Conservation (phyloP, 1,140 invertebrate species). For the Solenopsis invicta region DNA sequence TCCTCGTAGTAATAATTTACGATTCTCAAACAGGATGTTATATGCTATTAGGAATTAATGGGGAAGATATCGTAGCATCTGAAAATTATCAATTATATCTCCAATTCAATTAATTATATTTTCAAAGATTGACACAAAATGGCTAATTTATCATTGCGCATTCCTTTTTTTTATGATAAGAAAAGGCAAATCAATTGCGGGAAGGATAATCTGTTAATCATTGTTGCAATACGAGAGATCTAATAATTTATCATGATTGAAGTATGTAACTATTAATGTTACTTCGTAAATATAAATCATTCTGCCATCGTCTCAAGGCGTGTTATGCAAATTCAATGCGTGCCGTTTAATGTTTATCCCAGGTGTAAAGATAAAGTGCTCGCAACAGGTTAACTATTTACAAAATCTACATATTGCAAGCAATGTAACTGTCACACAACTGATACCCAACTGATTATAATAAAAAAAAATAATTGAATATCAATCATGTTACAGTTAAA, state of each 20-base stretch:
- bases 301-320: background rate
- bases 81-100: background rate
- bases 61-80: background rate
- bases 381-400: background rate
- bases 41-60: background rate
- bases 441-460: background rate
- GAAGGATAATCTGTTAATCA: background rate
- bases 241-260: background rate
- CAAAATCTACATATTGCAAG: background rate
- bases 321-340: slow-evolving; percentile 29
- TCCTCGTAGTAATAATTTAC: slow-evolving; percentile 16
- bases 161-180: background rate
- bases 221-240: background rate
- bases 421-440: too few relatives aligned
- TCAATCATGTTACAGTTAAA: background rate
- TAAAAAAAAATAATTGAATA: background rate
- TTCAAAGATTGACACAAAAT: background rate
- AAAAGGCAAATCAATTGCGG: background rate
- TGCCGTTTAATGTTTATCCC: background rate
- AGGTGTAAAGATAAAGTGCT: background rate
- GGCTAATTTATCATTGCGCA: background rate
- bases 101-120: background rate
- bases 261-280: background rate
- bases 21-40: background rate
- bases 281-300: background rate